A percentile compares a stretch with the other conserved stretches of the same genome.
These are phyloP conservation scores for Carollia perspicillata DNA, from an alignment of 2,113 vertebrate genomes.

Conservation along the genomic window DNA sequence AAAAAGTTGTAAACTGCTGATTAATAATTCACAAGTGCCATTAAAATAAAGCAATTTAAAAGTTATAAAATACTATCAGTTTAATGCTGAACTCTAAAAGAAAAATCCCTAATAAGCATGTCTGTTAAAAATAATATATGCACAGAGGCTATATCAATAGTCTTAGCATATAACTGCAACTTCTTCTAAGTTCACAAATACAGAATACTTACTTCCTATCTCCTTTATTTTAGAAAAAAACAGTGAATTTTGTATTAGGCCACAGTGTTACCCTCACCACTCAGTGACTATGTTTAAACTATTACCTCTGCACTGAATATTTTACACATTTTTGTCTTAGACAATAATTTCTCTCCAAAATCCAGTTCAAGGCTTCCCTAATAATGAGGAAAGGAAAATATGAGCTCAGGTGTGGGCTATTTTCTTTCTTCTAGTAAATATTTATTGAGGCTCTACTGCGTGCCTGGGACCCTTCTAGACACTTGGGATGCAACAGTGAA, in stretches of 20 bases:
- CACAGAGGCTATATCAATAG: background rate
- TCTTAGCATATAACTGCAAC: background rate
- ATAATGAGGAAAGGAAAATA: background rate
- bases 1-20: conserved; percentile 69
- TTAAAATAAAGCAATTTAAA: conserved; percentile 74
- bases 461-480: background rate
- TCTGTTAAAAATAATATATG: conserved; percentile 71
- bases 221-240: background rate
- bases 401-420: background rate
- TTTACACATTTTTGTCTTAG: background rate
- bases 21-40: conserved; percentile 69
- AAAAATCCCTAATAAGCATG: conserved; percentile 69
- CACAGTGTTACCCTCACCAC: background rate
- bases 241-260: background rate
- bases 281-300: background rate
- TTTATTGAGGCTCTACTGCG: background rate
- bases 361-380: background rate
- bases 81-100: conserved; percentile 66
- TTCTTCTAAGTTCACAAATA: background rate
- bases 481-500: background rate
- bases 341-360: background rate
- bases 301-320: background rate
- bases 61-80: conserved; percentile 58
- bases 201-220: background rate
- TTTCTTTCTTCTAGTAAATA: background rate